Percentiles rank a stretch among this genome's conserved stretches.
Conservation (phyloP, 2,113 vertebrate species). For the Hippoglossus stenolepis region DNA sequence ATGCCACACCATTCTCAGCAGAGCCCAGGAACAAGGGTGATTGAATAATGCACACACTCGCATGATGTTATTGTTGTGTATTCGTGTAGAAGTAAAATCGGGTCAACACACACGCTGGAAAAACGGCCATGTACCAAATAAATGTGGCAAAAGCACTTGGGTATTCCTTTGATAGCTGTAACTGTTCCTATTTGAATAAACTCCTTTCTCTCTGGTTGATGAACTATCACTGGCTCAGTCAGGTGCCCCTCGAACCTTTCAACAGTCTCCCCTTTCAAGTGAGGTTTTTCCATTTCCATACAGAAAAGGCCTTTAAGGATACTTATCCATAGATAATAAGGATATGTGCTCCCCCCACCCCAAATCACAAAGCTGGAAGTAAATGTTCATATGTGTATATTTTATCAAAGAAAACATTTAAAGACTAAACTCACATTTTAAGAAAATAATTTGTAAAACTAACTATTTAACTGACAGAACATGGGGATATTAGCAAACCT, state of each 20-base stretch:
- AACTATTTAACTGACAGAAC: slow-evolving; percentile 64
- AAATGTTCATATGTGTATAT: slow-evolving; percentile 74
- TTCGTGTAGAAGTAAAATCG: slow-evolving; percentile 27
- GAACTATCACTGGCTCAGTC: slow-evolving; percentile 1
- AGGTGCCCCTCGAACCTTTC: slow-evolving; percentile 1
- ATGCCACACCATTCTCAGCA: slow-evolving; percentile 22
- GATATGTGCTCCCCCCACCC: slow-evolving; percentile 17
- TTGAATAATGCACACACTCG: slow-evolving; percentile 40
- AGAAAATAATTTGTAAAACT: slow-evolving; percentile 57
- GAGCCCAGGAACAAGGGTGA: slow-evolving; percentile 24
- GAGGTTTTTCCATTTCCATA: slow-evolving; percentile 16
- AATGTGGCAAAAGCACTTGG: slow-evolving; percentile 69
- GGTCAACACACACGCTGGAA: slow-evolving; percentile 17
- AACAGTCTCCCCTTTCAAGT: slow-evolving; percentile 13
- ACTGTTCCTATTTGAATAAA: slow-evolving; percentile 5
- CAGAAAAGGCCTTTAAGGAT: slow-evolving; percentile 27
- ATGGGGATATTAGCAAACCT: slow-evolving; percentile 40
- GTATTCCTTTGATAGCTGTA: slow-evolving; percentile 34
- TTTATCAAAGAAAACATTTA: slow-evolving; percentile 55
- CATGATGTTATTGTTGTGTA: slow-evolving; percentile 7
- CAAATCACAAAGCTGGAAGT: slow-evolving; percentile 61
- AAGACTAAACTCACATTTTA: slow-evolving; percentile 58
- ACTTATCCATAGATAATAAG: slow-evolving; percentile 14
- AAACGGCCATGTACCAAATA: slow-evolving; percentile 32
- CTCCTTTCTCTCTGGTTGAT: slow-evolving; percentile 16